A percentile compares a stretch with the other conserved stretches of the same genome.
These are phyloP conservation scores for Proteles cristata DNA, from an alignment of 2,113 vertebrate species.

Conservation along the genomic window DNA sequence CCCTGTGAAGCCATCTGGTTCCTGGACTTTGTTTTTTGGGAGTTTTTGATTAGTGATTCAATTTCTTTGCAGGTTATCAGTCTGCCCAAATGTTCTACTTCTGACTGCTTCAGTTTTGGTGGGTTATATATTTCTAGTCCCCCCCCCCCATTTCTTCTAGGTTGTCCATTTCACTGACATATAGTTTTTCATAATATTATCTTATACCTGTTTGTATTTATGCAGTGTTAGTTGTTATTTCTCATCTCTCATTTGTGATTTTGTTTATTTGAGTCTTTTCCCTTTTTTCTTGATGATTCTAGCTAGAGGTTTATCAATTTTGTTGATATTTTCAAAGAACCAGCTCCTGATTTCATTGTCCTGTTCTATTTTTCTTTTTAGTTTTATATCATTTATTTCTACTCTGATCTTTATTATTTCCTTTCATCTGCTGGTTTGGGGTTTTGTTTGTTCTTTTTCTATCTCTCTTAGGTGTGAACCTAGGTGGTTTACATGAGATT, in stretches of 20 bases:
- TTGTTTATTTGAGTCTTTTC: neutral
- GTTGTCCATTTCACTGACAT: neutral
- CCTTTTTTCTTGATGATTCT: neutral
- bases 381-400: neutral
- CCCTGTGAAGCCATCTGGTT: neutral
- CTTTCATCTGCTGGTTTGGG: neutral
- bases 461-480: neutral
- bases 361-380: neutral
- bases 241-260: neutral
- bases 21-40: neutral
- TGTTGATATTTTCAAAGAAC: neutral
- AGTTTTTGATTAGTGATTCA: neutral
- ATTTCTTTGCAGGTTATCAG: neutral
- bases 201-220: neutral
- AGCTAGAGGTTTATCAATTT: neutral
- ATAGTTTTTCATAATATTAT: neutral
- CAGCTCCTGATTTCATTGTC: neutral
- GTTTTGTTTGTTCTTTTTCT: neutral
- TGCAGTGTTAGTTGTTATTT: neutral
- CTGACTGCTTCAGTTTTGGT: neutral
- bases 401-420: neutral
- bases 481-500: neutral
- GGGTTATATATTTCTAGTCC: neutral
- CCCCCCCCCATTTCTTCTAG: neutral
- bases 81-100: neutral